Base-by-base conservation (phyloP, 1,140 invertebrate genomes). In the Prorops nasuta region DNA sequence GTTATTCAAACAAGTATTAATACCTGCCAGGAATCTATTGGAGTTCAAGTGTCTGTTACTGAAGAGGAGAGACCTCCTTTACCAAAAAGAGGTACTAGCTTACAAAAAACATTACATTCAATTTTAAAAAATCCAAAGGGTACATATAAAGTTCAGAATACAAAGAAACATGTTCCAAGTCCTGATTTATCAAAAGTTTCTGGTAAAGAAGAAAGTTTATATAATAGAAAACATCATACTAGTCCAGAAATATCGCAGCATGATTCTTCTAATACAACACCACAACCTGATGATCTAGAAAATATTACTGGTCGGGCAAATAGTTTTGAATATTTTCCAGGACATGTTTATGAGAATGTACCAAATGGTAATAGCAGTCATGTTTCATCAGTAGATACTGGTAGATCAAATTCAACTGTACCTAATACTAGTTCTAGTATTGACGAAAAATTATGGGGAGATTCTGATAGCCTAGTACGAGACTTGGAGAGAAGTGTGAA, bases 311-410 rank as follows among this genome's bases (percentile, higher is more conserved):
- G 73, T 16, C 56, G 69, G 51, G 74, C 72, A 2, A 79, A 80
- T 38, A 80, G 79, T 56, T 80, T 80, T 49, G 78, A 81, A 24
- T 80, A 80, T 55, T 72, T 80, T 34, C 77, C 78, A 6, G 76
- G 77, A 3, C 71, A 78, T 41, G 59, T 72, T 4, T 80, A 79
- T 46, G 72, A 79, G 44, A 76, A 74, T 22, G 61, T 69, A 0
- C 51, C 60, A 0, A 63, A 67, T 9, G 67, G 58, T 7, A 73
- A 63, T 8, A 63, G 63, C 0, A 71, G 67, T 31, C 68, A 58
- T 2, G 65, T 67, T 0, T 76, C 73, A 0, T 64, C 70, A 0
- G 50, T 68, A 0, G 69, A 72, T 8, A 76, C 73, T 0, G 60
- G 54, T 2, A 56, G 64, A 34, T 72, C 76, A 0, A 66, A 69